Evolutionary conservation across 1,140 invertebrate species (phyloP).

Genomic region (Diabrotica undecimpunctata): DNA sequence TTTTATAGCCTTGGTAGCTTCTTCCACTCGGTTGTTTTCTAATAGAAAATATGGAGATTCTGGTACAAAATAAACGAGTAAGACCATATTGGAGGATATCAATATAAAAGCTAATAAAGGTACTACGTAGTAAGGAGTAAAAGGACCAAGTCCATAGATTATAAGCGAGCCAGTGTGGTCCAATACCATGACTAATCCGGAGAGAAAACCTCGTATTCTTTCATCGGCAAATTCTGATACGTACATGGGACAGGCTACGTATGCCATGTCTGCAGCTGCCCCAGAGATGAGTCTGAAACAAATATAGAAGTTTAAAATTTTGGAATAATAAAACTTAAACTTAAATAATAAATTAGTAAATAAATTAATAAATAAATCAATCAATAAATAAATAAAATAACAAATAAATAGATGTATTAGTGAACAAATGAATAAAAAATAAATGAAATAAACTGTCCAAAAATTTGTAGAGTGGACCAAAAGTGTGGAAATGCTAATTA

Average conservation of each 20-base stretch:
- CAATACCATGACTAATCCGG: slow-evolving; percentile 10
- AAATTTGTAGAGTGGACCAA: too few relatives aligned
- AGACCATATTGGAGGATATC: slow-evolving; percentile 2
- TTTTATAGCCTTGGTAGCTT: slow-evolving; percentile 52
- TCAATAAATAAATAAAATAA: too few relatives aligned
- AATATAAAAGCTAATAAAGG: slow-evolving; percentile 8
- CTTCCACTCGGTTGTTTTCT: slow-evolving; percentile 33
- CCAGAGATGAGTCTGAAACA: slow-evolving; percentile 19
- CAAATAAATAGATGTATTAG: too few relatives aligned
- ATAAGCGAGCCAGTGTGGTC: slow-evolving; percentile 12
- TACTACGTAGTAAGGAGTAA: slow-evolving; percentile 11
- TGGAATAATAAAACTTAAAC: too few relatives aligned
- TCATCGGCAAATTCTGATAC: slow-evolving; percentile 26
- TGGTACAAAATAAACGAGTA: neutral
- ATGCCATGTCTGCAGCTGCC: slow-evolving; percentile 35
- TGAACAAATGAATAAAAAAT: too few relatives aligned
- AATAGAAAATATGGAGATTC: slow-evolving; percentile 11
- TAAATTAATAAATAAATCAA: too few relatives aligned
- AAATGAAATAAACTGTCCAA: too few relatives aligned
- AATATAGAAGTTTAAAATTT: neutral
- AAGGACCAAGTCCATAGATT: slow-evolving; percentile 12
- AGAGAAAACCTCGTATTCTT: slow-evolving; percentile 22
- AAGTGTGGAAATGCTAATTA: too few relatives aligned
- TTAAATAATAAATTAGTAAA: too few relatives aligned
- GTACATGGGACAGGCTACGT: slow-evolving; percentile 30